Percentiles rank a stretch among this genome's conserved stretches.
Evolutionary conservation across 2,797 vertebrate genomes (phyloP).

Genomic region (Falco novaeseelandiae): DNA sequence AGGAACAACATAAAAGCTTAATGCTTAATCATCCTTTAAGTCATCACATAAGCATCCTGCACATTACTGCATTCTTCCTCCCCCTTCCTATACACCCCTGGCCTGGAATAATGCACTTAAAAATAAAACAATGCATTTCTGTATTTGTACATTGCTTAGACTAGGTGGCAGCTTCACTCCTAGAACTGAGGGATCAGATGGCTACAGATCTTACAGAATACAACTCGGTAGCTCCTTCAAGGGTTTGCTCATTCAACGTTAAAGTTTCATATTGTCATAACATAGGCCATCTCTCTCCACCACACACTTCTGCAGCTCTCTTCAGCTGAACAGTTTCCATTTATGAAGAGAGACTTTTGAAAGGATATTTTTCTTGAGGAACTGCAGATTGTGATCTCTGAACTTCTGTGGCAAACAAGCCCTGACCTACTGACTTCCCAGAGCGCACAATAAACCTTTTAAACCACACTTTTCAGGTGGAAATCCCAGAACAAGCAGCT

Average conservation of each 20-base stretch:
- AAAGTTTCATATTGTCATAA: not conserved
- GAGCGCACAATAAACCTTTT: not conserved
- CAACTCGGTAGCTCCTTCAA: not conserved
- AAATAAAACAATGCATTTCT: not conserved
- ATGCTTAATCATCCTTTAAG: not conserved
- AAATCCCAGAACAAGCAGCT: not conserved
- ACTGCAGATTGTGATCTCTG: not conserved
- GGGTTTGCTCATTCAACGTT: not conserved
- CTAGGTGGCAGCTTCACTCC: not conserved
- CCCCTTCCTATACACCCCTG: not conserved
- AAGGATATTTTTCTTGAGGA: not conserved
- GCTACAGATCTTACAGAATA: not conserved
- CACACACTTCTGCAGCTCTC: rapidly evolving
- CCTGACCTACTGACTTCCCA: not conserved
- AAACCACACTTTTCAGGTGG: not conserved
- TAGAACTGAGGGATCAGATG: not conserved
- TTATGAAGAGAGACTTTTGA: not conserved
- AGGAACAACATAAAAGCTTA: not conserved
- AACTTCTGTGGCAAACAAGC: not conserved
- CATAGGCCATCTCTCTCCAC: not conserved
- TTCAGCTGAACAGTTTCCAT: not conserved
- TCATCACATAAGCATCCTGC: not conserved
- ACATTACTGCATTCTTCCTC: not conserved
- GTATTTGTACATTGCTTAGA: not conserved
- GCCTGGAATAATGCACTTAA: not conserved